These are phyloP conservation scores for Asobara japonica DNA, from an alignment of 1,140 invertebrate species.

Conservation along the genomic window DNA sequence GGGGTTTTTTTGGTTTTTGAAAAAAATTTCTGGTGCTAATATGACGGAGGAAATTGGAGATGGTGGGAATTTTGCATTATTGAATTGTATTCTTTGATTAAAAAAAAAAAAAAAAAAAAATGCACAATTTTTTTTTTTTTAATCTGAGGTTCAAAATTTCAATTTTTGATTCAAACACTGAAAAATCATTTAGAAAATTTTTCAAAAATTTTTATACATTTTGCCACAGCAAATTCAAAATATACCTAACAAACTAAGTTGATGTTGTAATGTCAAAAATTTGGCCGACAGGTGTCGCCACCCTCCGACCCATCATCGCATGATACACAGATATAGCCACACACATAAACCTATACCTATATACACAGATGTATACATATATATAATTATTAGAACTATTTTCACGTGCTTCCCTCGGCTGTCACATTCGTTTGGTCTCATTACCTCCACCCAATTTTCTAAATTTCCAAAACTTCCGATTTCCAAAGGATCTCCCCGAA, in stretches of 20 bases:
- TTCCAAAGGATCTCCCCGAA: too few species aligned
- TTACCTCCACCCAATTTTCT: not conserved
- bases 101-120: not conserved
- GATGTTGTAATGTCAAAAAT: not conserved
- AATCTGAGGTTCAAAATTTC: not conserved
- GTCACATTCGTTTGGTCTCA: conserved; percentile 8
- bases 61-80: too few species aligned
- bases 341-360: too few species aligned
- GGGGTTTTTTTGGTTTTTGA: too few species aligned
- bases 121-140: too few species aligned
- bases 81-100: too few species aligned
- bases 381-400: not conserved
- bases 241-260: too few species aligned
- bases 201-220: not conserved
- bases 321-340: too few species aligned
- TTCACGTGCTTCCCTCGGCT: conserved; percentile 30
- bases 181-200: not conserved
- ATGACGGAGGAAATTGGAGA: too few species aligned
- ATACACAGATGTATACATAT: conserved; percentile 9
- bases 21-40: too few species aligned
- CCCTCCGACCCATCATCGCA: conserved; percentile 37
- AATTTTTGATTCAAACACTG: not conserved
- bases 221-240: too few species aligned
- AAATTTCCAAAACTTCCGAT: too few species aligned
- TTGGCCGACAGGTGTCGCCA: conserved; percentile 51